A percentile compares a stretch with the other conserved stretches of the same genome.
Conservation (phyloP, 1,140 invertebrate genomes). For the Zaprionus gabonicus region DNA sequence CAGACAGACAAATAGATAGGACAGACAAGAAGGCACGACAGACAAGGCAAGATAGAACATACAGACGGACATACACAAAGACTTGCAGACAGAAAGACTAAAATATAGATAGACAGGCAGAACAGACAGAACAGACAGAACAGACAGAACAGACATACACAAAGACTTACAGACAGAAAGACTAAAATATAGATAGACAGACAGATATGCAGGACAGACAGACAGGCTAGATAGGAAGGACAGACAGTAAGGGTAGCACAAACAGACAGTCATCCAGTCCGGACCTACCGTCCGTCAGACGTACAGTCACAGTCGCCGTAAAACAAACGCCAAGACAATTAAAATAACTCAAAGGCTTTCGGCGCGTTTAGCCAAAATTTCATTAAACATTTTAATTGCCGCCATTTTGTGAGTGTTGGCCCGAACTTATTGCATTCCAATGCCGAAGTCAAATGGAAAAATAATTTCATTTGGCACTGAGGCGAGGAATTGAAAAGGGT, state of each 20-base stretch:
- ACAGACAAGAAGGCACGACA: too few species aligned
- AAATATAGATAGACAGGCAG: too few species aligned
- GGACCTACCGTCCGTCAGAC: neutral
- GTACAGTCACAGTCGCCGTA: slow-evolving; percentile 42
- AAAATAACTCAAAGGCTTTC: slow-evolving; percentile 67
- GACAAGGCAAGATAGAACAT: too few species aligned
- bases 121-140: too few species aligned
- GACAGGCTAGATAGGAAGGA: too few species aligned
- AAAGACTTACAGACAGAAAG: too few species aligned
- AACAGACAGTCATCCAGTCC: neutral
- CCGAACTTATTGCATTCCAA: slow-evolving; percentile 73
- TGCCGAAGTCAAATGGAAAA: slow-evolving; percentile 65
- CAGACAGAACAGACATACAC: neutral
- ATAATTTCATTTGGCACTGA: slow-evolving; percentile 65
- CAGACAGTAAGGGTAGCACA: too few species aligned
- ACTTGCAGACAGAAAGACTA: too few species aligned
- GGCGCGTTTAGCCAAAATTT: slow-evolving; percentile 63
- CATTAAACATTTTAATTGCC: slow-evolving; percentile 83
- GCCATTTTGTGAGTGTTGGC: slow-evolving; percentile 63
- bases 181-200: too few species aligned
- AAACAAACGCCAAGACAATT: slow-evolving; percentile 77
- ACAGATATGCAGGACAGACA: too few species aligned
- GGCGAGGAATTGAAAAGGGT: slow-evolving; percentile 45
- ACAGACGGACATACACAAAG: too few species aligned
- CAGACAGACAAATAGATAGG: too few species aligned